phyloP scores from a whole-genome alignment of 2,797 vertebrate species.

The Remorina albescens region DNA sequence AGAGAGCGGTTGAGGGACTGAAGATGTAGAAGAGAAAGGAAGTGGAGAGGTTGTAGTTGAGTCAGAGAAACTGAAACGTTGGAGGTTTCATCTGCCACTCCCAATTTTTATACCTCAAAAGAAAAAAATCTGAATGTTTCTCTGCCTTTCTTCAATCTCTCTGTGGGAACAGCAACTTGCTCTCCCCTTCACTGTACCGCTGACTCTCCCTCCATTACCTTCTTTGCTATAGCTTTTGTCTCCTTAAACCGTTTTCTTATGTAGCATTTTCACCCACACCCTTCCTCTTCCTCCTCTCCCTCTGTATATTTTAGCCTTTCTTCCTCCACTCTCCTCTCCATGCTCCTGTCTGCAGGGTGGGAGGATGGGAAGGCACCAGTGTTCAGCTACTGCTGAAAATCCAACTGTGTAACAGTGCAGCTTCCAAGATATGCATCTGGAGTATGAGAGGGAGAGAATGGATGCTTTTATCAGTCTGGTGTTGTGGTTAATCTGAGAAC shows the following conservation, averaged over 20 bases:
- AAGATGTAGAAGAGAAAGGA: constrained; percentile 37
- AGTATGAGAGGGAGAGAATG: constrained; percentile 6
- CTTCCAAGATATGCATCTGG: constrained; percentile 12
- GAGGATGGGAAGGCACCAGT: constrained; percentile 51
- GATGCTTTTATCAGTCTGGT: background rate
- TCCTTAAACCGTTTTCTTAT: constrained; percentile 10
- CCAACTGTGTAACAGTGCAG: constrained; percentile 33
- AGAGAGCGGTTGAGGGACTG: constrained; percentile 9
- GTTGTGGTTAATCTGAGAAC: background rate
- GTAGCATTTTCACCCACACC: constrained; percentile 24
- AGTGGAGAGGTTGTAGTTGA: constrained; percentile 37
- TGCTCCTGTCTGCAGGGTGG: constrained; percentile 35
- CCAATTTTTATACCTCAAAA: constrained; percentile 55
- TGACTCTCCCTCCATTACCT: background rate
- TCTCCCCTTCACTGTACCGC: constrained; percentile 18
- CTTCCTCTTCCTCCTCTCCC: constrained; percentile 29
- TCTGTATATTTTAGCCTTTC: constrained; percentile 29
- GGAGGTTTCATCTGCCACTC: constrained; percentile 51
- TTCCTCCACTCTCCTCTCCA: constrained; percentile 38
- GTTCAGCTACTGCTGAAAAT: constrained; percentile 44
- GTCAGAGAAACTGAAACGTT: constrained; percentile 55
- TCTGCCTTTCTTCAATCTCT: constrained; percentile 21
- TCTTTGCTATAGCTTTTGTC: background rate
- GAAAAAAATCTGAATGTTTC: constrained; percentile 15
- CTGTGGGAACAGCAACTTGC: constrained; percentile 20